Percentiles rank a stretch among this genome's conserved stretches.
These are phyloP conservation scores for Sclerodermus sp. DNA, from an alignment of 2,888 invertebrate species.

Conservation along the genomic window DNA sequence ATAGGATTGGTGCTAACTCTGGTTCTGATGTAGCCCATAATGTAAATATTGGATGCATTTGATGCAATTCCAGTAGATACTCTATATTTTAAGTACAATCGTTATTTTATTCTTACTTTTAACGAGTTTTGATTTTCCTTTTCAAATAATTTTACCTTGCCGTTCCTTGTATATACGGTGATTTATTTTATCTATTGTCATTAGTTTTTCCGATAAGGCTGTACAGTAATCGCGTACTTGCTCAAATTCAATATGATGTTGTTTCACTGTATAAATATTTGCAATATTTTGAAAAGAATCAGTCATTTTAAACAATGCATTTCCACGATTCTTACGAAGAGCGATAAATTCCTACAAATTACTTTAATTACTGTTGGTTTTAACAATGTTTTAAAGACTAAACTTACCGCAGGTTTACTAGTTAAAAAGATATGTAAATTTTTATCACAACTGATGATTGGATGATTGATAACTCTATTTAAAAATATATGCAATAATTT, in stretches of 20 bases:
- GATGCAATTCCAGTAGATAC: constrained; percentile 62
- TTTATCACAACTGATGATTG: constrained; percentile 69
- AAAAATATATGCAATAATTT: constrained; percentile 68
- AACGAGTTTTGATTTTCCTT: background rate
- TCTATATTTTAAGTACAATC: constrained; percentile 45
- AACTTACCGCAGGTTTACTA: constrained; percentile 65
- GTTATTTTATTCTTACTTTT: background rate
- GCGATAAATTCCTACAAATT: constrained; percentile 64
- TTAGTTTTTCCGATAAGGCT: constrained; percentile 65
- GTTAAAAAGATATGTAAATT: constrained; percentile 69
- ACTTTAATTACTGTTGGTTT: constrained; percentile 2
- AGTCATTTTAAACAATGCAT: constrained; percentile 62
- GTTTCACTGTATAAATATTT: constrained; percentile 62
- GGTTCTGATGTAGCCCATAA: constrained; percentile 66
- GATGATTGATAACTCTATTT: constrained; percentile 68
- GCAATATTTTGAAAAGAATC: constrained; percentile 64
- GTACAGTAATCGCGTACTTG: constrained; percentile 65
- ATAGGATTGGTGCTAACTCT: constrained; percentile 58
- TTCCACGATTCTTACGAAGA: constrained; percentile 64
- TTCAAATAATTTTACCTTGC: constrained; percentile 54
- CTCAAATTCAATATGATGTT: constrained; percentile 66
- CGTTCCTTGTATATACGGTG: constrained; percentile 68
- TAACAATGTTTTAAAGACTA: background rate
- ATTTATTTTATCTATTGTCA: constrained; percentile 66
- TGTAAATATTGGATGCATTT: constrained; percentile 65